A percentile compares a stretch with the other conserved stretches of the same genome.
Conservation (phyloP, 2,797 vertebrate genomes). For the Astyanax mexicanus region DNA sequence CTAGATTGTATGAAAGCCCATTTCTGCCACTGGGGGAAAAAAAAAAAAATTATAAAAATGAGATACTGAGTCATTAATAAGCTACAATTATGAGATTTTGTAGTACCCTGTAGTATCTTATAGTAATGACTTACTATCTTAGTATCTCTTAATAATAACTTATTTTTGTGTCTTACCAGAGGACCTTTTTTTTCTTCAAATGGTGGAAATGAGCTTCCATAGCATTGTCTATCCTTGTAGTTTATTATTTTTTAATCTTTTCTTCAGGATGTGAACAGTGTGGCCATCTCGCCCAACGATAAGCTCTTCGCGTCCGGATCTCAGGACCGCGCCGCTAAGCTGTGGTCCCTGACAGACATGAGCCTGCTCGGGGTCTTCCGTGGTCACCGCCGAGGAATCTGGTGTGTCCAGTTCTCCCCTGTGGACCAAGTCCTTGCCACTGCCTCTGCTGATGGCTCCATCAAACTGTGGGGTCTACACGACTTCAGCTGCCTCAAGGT, state of each 20-base stretch:
- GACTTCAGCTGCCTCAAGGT: constrained; percentile 98
- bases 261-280: constrained; percentile 91
- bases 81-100: too few species aligned
- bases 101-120: too few species aligned
- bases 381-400: constrained; percentile 91
- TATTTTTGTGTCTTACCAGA: too few species aligned
- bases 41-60: too few species aligned
- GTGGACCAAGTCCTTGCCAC: constrained; percentile 92
- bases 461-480: constrained; percentile 92
- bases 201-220: too few species aligned
- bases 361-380: constrained; percentile 86
- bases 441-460: constrained; percentile 90
- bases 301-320: constrained; percentile 93
- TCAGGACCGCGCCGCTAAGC: constrained; percentile 92
- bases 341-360: constrained; percentile 84
- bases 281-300: constrained; percentile 93
- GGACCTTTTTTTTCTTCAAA: too few species aligned
- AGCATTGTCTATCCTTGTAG: not conserved
- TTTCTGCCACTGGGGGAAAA: too few species aligned
- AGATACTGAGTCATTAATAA: too few species aligned
- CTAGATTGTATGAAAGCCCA: too few species aligned
- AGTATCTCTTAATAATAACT: too few species aligned
- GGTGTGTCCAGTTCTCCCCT: constrained; percentile 95
- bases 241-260: not conserved
- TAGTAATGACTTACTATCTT: too few species aligned